Evolutionary conservation across 1,140 invertebrate genomes (phyloP).

Genomic region (Drosophila funebris): DNA sequence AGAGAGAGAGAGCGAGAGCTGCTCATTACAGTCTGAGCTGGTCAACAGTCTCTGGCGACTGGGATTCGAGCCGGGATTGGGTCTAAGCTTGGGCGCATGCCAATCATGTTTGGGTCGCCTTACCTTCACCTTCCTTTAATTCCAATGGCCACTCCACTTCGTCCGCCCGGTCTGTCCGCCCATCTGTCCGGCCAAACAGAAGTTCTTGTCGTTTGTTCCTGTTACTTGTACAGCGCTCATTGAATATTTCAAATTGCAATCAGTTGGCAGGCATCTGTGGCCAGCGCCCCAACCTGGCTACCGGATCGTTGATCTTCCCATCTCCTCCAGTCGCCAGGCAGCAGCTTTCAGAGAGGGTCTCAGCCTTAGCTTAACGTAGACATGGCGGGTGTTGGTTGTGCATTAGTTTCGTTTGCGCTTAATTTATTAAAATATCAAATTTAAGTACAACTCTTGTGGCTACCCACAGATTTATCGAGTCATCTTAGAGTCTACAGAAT

Average conservation of each 20-base stretch:
- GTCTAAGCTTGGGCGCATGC: slow-evolving; percentile 44
- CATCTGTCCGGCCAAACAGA: slow-evolving; percentile 61
- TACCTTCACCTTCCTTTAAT: background rate
- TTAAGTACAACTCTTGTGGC: slow-evolving; percentile 59
- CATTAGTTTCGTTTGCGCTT: slow-evolving; percentile 70
- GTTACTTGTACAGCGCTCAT: slow-evolving; percentile 65
- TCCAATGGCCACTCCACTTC: slow-evolving; percentile 1
- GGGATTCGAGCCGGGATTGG: background rate
- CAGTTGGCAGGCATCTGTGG: slow-evolving; percentile 75
- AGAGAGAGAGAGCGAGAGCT: background rate
- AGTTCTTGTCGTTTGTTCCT: slow-evolving; percentile 77
- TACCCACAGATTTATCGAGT: slow-evolving; percentile 44
- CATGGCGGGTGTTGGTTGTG: no score
- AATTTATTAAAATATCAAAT: slow-evolving; percentile 82
- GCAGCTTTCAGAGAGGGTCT: no score
- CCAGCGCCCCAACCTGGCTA: slow-evolving; percentile 22
- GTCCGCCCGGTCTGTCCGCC: slow-evolving; percentile 30
- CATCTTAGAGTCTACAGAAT: slow-evolving; percentile 3
- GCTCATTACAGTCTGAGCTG: slow-evolving; percentile 41
- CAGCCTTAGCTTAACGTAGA: no score
- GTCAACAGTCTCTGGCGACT: slow-evolving; percentile 13
- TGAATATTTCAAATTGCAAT: slow-evolving; percentile 83
- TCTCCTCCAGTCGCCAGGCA: background rate
- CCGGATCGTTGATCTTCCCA: slow-evolving; percentile 32
- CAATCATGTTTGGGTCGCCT: slow-evolving; percentile 65